Conservation (phyloP, 2,797 vertebrate genomes). For the Gymnoscopelus braueri region DNA sequence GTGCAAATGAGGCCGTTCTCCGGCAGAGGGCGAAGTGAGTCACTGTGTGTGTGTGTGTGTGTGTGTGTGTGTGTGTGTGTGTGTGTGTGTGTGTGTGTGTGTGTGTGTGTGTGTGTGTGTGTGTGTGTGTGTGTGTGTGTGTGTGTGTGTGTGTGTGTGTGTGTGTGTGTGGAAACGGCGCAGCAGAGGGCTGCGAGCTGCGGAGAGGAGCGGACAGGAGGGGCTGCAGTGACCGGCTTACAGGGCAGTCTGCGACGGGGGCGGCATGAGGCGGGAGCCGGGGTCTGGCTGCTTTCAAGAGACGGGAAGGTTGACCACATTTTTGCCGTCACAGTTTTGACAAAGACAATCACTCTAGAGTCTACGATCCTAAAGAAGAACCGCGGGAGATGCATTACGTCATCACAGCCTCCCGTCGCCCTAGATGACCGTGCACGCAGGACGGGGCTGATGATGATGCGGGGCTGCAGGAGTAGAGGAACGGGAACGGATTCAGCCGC, state of each 20-base stretch:
- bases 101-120: conserved; percentile 46
- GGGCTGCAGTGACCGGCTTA: too few relatives aligned
- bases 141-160: background rate
- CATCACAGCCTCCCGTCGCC: conserved; percentile 67
- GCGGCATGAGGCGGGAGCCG: too few relatives aligned
- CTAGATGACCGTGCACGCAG: conserved; percentile 72
- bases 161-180: conserved; percentile 47
- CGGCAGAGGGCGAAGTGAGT: background rate
- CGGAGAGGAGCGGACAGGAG: too few relatives aligned
- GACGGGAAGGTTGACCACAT: conserved; percentile 50
- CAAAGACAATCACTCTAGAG: conserved; percentile 2
- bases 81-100: background rate
- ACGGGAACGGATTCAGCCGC: conserved; percentile 49
- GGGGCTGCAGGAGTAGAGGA: conserved; percentile 51
- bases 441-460: conserved; percentile 61
- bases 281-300: background rate
- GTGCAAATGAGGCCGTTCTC: too few relatives aligned
- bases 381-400: conserved; percentile 74
- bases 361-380: conserved; percentile 27
- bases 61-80: conserved; percentile 13
- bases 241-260: too few relatives aligned
- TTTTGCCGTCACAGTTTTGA: background rate
- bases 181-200: too few relatives aligned
- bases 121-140: conserved; percentile 51
- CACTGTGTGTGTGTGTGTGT: background rate